These are phyloP conservation scores for Drosophila repleta DNA, from an alignment of 1,140 invertebrate genomes.

Conservation along the genomic window DNA sequence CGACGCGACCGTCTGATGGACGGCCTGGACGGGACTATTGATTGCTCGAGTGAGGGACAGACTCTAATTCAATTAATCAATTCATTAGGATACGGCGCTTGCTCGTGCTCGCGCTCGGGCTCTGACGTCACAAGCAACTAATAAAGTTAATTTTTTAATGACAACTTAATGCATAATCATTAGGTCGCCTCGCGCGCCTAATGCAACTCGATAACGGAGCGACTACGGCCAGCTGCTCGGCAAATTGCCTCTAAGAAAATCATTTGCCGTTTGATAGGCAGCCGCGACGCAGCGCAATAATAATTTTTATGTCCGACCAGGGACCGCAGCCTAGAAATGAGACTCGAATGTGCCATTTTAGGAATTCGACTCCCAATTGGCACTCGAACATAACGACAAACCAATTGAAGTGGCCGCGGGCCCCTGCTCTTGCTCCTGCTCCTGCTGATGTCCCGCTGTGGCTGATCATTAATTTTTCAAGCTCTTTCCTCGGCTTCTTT, in stretches of 20 bases:
- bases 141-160: conserved; percentile 77
- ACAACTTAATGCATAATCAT: conserved; percentile 76
- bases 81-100: conserved; percentile 71
- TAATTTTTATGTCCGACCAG: conserved; percentile 59
- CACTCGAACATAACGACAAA: conserved; percentile 19
- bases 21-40: conserved; percentile 12
- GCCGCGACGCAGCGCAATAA: conserved; percentile 55
- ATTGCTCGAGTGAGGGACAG: conserved; percentile 22
- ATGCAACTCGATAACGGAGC: neutral
- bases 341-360: conserved; percentile 32
- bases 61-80: conserved; percentile 75
- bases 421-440: conserved; percentile 14
- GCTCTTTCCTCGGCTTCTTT: neutral
- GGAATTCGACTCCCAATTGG: conserved; percentile 25
- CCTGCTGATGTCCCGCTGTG: conserved; percentile 41
- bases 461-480: conserved; percentile 33
- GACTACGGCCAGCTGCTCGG: conserved; percentile 8
- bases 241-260: conserved; percentile 47
- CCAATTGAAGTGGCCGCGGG: conserved; percentile 19
- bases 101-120: too few species aligned
- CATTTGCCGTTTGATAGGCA: conserved; percentile 58
- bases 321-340: conserved; percentile 34
- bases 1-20: conserved; percentile 1
- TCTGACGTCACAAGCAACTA: conserved; percentile 59
- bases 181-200: conserved; percentile 42